These are phyloP conservation scores for Drosophila neocordata DNA, from an alignment of 1,140 invertebrate genomes.

Conservation along the genomic window DNA sequence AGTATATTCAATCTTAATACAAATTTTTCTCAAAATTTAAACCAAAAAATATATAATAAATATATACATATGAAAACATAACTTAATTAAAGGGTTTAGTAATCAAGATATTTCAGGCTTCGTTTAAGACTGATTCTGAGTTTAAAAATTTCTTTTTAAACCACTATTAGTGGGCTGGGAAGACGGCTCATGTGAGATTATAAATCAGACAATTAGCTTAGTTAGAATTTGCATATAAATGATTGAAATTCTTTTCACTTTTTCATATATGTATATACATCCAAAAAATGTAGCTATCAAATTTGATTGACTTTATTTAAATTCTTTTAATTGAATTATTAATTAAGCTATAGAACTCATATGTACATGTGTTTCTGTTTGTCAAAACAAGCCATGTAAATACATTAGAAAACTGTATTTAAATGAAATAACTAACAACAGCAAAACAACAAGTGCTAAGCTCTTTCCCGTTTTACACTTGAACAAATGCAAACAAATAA, in stretches of 20 bases:
- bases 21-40: no score
- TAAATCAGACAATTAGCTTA: background rate
- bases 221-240: background rate
- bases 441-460: slow-evolving; percentile 36
- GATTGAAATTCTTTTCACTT: background rate
- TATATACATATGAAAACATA: no score
- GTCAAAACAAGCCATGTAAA: slow-evolving; percentile 38
- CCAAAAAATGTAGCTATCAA: background rate
- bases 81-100: no score
- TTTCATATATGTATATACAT: background rate
- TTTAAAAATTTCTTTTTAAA: no score
- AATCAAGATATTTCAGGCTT: no score
- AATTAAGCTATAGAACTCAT: background rate
- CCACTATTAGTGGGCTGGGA: no score
- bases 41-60: no score
- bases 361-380: slow-evolving; percentile 17
- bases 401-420: slow-evolving; percentile 41
- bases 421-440: slow-evolving; percentile 48
- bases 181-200: no score
- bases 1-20: no score
- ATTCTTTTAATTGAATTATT: background rate
- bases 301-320: slow-evolving; percentile 3
- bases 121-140: no score
- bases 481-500: slow-evolving; percentile 63
- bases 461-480: slow-evolving; percentile 32